These are phyloP conservation scores for Adoxophyes honmai DNA, from an alignment of 1,140 invertebrate genomes.

Conservation along the genomic window DNA sequence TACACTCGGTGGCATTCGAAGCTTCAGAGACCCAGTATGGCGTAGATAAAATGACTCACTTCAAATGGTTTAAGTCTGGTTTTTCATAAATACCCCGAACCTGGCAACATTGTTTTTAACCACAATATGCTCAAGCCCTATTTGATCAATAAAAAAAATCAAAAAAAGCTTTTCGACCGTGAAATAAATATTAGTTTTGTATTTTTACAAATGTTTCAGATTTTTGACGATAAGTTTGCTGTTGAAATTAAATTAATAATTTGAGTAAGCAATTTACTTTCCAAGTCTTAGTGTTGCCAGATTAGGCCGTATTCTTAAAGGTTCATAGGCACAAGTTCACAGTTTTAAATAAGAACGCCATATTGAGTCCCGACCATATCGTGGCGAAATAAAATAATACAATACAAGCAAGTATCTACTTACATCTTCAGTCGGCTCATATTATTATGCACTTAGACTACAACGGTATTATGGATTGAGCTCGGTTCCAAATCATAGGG, in stretches of 20 bases:
- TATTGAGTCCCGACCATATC: conserved; percentile 25
- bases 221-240: too few species aligned
- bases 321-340: conserved; percentile 24
- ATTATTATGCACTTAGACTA: conserved; percentile 34
- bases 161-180: too few species aligned
- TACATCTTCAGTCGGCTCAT: conserved; percentile 35
- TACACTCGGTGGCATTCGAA: conserved; percentile 46
- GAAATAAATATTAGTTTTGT: too few species aligned
- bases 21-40: conserved; percentile 30
- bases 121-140: too few species aligned
- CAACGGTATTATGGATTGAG: conserved; percentile 31
- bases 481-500: conserved; percentile 25
- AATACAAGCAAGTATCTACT: conserved; percentile 34
- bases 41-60: conserved; percentile 14
- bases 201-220: too few species aligned
- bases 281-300: background rate
- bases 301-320: conserved; percentile 10
- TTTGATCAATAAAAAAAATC: too few species aligned
- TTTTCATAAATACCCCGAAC: background rate
- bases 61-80: background rate
- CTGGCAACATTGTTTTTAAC: too few species aligned
- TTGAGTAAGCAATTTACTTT: too few species aligned
- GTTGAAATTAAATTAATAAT: too few species aligned
- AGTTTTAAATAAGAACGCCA: conserved; percentile 14
- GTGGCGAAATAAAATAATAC: conserved; percentile 42